A percentile compares a stretch with the other conserved stretches of the same genome.
These are phyloP conservation scores for Oceanodroma leucorhoa DNA, from an alignment of 2,797 vertebrate genomes.

Conservation along the genomic window DNA sequence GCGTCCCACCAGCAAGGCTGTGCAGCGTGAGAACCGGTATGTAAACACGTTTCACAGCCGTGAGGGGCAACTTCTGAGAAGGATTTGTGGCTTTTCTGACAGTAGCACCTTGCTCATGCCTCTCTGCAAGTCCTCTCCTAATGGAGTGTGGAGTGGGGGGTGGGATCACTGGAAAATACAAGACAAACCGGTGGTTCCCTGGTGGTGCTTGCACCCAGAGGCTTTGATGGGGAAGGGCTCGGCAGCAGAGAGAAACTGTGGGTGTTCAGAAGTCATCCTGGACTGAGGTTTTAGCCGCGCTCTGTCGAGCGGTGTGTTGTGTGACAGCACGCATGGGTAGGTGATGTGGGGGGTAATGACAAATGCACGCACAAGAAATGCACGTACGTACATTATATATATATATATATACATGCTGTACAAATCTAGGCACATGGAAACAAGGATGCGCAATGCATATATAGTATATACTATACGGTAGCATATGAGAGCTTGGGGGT, in stretches of 20 bases:
- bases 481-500: slow-evolving; percentile 21
- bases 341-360: neutral
- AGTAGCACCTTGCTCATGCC: neutral
- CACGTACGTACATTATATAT: neutral
- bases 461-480: neutral
- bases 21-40: neutral
- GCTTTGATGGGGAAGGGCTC: neutral
- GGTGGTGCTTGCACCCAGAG: neutral
- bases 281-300: neutral
- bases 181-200: neutral
- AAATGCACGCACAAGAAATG: neutral
- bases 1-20: neutral
- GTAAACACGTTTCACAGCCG: neutral
- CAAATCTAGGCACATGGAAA: slow-evolving; percentile 7
- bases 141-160: accelerated
- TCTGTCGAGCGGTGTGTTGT: neutral
- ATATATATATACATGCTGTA: neutral
- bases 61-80: neutral
- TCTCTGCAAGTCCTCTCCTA: neutral
- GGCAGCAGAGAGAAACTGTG: neutral
- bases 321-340: accelerated
- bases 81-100: neutral
- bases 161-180: neutral
- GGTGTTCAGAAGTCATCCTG: neutral
- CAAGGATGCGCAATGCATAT: neutral